Percentiles rank a stretch among this genome's conserved stretches.
phyloP scores from a whole-genome alignment of 2,113 vertebrate species.

The Aldabrachelys gigantea region DNA sequence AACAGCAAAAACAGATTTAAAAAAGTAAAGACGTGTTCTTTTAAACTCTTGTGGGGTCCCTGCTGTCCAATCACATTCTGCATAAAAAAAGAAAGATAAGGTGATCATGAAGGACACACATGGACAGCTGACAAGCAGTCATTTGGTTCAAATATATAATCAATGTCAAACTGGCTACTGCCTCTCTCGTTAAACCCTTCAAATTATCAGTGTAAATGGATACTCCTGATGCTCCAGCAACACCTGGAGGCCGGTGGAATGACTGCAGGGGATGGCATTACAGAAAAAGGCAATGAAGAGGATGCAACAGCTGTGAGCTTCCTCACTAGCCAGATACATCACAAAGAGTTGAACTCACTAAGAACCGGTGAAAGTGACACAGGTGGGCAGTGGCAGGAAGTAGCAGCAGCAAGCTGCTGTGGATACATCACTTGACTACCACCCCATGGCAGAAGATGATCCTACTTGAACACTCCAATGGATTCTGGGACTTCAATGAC shows the following conservation, averaged over 20 bases:
- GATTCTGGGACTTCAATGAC: background rate
- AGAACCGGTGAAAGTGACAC: background rate
- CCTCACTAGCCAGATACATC: background rate
- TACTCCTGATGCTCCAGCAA: slow-evolving; percentile 23
- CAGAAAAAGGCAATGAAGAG: background rate
- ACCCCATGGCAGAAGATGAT: background rate
- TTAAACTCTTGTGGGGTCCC: background rate
- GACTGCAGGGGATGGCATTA: fast-evolving
- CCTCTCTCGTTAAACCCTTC: background rate
- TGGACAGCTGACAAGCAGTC: background rate
- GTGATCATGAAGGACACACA: background rate
- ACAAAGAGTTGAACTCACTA: background rate
- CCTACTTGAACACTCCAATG: background rate
- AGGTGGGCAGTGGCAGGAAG: background rate
- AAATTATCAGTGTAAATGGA: background rate
- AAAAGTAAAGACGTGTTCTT: background rate
- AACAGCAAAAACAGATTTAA: background rate
- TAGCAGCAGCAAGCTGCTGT: background rate
- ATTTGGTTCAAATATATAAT: fast-evolving
- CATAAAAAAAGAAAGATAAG: background rate
- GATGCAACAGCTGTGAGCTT: background rate
- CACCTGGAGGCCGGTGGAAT: slow-evolving; percentile 18
- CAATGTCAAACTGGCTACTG: fast-evolving
- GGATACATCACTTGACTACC: background rate
- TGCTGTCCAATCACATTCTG: fast-evolving